A percentile compares a stretch with the other conserved stretches of the same genome.
Conservation (phyloP, 2,113 vertebrate genomes). For the Neolamprologus longior region DNA sequence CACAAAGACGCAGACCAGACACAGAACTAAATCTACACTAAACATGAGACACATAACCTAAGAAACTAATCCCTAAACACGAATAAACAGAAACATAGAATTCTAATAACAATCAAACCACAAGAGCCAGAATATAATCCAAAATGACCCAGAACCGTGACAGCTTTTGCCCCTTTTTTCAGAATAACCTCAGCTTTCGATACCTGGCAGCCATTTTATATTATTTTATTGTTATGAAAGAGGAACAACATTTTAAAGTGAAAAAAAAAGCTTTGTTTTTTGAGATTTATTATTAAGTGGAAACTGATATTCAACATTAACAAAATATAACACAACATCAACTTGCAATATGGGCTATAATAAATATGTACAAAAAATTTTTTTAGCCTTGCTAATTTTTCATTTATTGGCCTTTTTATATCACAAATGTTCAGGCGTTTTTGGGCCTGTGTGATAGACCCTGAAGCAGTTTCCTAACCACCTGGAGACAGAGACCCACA, state of each 20-base stretch:
- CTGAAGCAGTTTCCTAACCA: not conserved
- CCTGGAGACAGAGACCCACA: not conserved
- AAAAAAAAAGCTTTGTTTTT: not conserved
- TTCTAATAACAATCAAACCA: not conserved
- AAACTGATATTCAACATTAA: not conserved
- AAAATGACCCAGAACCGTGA: not conserved
- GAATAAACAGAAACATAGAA: not conserved
- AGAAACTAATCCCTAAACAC: not conserved
- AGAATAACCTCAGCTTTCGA: not conserved
- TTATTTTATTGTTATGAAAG: not conserved
- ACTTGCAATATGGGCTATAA: fast-evolving
- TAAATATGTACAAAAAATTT: fast-evolving
- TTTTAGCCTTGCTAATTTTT: not conserved
- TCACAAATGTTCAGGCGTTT: not conserved
- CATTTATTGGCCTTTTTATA: not conserved
- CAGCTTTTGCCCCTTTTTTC: not conserved
- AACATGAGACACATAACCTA: not conserved
- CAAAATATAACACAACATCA: not conserved
- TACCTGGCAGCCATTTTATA: not conserved
- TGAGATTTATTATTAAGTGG: not conserved
- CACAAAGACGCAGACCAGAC: not conserved
- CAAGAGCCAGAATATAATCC: not conserved
- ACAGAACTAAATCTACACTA: not conserved
- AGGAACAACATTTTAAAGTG: not conserved
- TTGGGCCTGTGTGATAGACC: not conserved